Evolutionary conservation across 2,113 vertebrate species (phyloP).

Genomic region (Varanus salvator): DNA sequence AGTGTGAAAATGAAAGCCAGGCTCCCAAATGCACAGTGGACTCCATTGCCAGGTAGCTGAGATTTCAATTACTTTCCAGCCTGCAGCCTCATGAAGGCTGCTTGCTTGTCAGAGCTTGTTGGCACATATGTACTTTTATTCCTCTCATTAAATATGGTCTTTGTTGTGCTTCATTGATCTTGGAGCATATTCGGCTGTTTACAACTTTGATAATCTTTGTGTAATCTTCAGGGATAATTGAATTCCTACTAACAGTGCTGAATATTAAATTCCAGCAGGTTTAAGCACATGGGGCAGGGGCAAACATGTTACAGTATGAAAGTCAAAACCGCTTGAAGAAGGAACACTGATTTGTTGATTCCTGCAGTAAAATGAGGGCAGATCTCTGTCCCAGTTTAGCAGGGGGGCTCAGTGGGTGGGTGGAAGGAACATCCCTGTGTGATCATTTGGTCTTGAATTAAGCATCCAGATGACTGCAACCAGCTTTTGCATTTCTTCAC

Average conservation of each 20-base stretch:
- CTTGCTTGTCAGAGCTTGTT: constrained; percentile 60
- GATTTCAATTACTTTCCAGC: constrained; percentile 55
- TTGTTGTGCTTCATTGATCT: constrained; percentile 76
- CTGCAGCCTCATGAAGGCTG: constrained; percentile 45
- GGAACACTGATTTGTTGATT: background rate
- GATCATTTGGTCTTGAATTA: background rate
- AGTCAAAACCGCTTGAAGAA: constrained; percentile 44
- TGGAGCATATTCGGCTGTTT: constrained; percentile 78
- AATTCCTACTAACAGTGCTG: constrained; percentile 66
- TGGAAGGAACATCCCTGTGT: no score
- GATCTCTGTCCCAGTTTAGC: background rate
- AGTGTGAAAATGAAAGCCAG: constrained; percentile 45
- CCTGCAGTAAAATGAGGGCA: background rate
- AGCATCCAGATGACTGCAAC: background rate
- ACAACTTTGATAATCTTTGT: constrained; percentile 80
- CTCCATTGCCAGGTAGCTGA: constrained; percentile 40
- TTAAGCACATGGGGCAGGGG: background rate
- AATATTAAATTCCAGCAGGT: constrained; percentile 64
- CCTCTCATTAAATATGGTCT: constrained; percentile 77
- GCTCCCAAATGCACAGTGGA: background rate
- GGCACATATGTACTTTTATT: constrained; percentile 68
- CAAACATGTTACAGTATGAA: constrained; percentile 14
- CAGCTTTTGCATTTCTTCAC: no score
- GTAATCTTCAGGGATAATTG: constrained; percentile 79
- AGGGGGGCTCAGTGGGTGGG: no score